Base-by-base conservation (phyloP, 2,888 invertebrate species). In the Pollenia angustigena region DNA sequence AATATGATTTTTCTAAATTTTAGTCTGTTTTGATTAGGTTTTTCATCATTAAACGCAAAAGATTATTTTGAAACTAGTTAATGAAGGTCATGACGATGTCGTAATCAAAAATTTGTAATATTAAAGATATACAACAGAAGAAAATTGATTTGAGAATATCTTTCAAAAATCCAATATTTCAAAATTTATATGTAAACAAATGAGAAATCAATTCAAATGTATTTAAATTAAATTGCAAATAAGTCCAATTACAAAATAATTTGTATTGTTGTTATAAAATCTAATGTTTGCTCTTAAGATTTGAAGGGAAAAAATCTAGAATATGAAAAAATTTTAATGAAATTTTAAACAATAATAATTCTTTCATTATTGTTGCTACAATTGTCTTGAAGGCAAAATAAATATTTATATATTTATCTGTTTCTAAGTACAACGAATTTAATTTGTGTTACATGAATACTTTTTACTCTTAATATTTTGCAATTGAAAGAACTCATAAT, bases 181-280 rank as follows among this genome's bases (percentile, higher is more conserved):
- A 18, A 40, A 46, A 76, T 48, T 71, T 52, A 54, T 54, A 76
- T 56, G n/a, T 83, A 71, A 78, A 76, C 75, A 69, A 68, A 66
- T 56, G 14, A 10, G 1, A 66, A 60, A 18, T 50, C 40, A 44
- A 68, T n/a, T 58, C 4, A 48, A 79, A 58, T 23, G 1, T 23
- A 79, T 58, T 32, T 0, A 44, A 82, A 48, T 71, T 71, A n/a
- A 40, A 83, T 76, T 76, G 62, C 40, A 71, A 76, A 76, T 83
- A 46, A 54, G 48, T 76, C 54, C 16, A 71, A 48, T 83, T 82
- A 48, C 64, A 71, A 76, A 76, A 69, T 48, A 54, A 56, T 69
- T 50, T n/a, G 42, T 40, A 58, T 12, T 78, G 46, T 64, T 8
- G 0, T 16, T 12, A 42, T 10, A 6, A 14, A 58, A n/a, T n/a